A percentile compares a stretch with the other conserved stretches of the same genome.
Conservation (phyloP, 1,140 invertebrate species). For the Paracyclopina nana region DNA sequence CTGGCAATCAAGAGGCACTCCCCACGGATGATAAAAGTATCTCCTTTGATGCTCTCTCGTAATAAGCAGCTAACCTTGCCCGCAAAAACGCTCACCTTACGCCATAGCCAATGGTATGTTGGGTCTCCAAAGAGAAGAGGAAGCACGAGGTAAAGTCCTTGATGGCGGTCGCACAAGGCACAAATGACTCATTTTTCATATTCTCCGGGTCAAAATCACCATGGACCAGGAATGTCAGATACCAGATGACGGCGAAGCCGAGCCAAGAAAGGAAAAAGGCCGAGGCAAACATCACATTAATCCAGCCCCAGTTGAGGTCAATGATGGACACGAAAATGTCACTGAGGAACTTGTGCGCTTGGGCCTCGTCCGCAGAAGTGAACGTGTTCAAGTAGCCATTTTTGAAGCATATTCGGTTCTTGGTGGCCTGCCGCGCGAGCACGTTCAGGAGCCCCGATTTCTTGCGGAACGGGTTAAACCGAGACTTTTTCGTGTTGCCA, state of each 20-base stretch:
- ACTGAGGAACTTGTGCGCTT: conserved; percentile 10
- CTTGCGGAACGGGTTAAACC: conserved; percentile 15
- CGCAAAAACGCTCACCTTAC: conserved; percentile 1
- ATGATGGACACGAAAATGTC: conserved; percentile 15
- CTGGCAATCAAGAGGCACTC: no score
- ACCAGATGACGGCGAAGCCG: conserved; percentile 77
- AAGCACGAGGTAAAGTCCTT: conserved; percentile 66
- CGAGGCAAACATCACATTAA: conserved; percentile 69
- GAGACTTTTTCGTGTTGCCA: conserved; percentile 5
- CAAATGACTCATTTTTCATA: conserved; percentile 34
- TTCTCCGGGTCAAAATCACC: conserved; percentile 66
- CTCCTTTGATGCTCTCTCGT: no score
- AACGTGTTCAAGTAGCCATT: conserved; percentile 14
- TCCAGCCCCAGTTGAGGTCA: conserved; percentile 62
- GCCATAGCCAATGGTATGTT: conserved; percentile 63
- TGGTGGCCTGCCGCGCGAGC: conserved; percentile 1
- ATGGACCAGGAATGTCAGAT: conserved; percentile 71
- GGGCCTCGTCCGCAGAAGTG: background rate
- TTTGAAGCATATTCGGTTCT: conserved; percentile 13
- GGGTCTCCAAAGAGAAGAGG: conserved; percentile 75
- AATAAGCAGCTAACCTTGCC: no score
- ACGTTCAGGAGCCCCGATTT: conserved; percentile 14
- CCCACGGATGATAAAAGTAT: no score
- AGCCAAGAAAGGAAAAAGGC: conserved; percentile 83
- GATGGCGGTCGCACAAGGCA: conserved; percentile 61